Base-by-base conservation (phyloP, 2,888 invertebrate genomes). In the Ctena decussata region DNA sequence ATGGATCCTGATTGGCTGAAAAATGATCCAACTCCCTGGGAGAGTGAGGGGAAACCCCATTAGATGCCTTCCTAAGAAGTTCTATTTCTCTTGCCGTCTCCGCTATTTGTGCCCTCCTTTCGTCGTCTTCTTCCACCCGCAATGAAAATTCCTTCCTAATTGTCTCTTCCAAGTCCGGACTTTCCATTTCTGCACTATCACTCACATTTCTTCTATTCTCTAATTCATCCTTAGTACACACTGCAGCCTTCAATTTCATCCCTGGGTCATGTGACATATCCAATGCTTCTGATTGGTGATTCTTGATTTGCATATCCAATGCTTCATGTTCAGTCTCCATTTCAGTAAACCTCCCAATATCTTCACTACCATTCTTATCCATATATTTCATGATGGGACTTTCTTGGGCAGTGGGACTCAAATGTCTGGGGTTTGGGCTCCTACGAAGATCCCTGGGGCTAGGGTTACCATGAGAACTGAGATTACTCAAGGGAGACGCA, bases 291-390 rank as follows among this genome's bases (percentile, higher is more conserved):
- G 77, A 77, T 82, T 87, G 87, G 27, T 80, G 35, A 69, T 80
- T 82, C 73, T 85, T 88, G n/a, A 88, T 73, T 77, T 82, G 84
- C 86, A 89, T 86, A 80, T 88, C 81, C n/a, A 74, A 71, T 27
- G 77, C 76, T 32, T 80, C 84, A 37, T 82, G 82, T 46, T 79
- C 72, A 73, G 73, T 57, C 11, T 65, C 65, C 65, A 65, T 65
- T 35, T 11, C 18, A 11, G 5, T 32, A 8, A 35, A 32, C 32
- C 18, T 11, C 18, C 8, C 35, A 3, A 21, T 35, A 3, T 35
- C 35, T 8, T 65, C 35, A 35, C 35, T 65, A 35, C 30, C 24
- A 24, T 8, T 65, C 35, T 21, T 65, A 8, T 65, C 65, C 65
- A 65, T 65, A 65, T 35, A 65, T 35, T 65, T 65, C 1, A 18